Evolutionary conservation across 2,888 invertebrate genomes (phyloP).

Genomic region (Lasioglossum zephyrum): DNA sequence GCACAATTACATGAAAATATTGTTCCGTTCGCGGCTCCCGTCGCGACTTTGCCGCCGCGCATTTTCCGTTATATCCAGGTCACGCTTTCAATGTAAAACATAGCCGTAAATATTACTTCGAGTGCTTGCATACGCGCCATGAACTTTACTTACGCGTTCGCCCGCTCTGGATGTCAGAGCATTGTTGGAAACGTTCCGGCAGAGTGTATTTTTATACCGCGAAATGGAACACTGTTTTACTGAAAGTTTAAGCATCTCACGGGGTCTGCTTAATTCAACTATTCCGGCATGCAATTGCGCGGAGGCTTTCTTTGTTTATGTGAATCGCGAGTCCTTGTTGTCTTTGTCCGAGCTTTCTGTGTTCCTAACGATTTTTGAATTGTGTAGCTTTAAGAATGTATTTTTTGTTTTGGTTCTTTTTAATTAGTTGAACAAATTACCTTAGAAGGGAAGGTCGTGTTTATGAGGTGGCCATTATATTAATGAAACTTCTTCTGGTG

Average conservation of each 20-base stretch:
- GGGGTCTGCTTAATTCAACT: neutral
- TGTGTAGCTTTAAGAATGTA: neutral
- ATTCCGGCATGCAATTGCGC: neutral
- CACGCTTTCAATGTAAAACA: neutral
- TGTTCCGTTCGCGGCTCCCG: neutral
- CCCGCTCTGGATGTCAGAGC: neutral
- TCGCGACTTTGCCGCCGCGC: neutral
- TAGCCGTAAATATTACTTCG: slow-evolving; percentile 10
- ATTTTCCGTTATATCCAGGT: slow-evolving; percentile 4
- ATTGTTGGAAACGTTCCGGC: neutral
- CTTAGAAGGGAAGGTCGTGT: no score
- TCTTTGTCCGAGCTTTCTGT: neutral
- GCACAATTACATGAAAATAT: slow-evolving; percentile 24
- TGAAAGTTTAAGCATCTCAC: neutral
- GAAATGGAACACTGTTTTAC: neutral
- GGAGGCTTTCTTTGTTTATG: neutral
- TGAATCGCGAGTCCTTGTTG: neutral
- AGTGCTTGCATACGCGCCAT: slow-evolving; percentile 2
- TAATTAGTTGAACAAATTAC: no score
- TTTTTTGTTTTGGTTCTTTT: no score
- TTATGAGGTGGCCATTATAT: no score
- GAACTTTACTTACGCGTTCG: neutral
- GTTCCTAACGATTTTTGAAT: neutral
- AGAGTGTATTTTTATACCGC: neutral
- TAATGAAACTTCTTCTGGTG: no score